Percentiles rank a stretch among this genome's conserved stretches.
Evolutionary conservation across 2,888 invertebrate genomes (phyloP).

Genomic region (Amblyteles armatorius): DNA sequence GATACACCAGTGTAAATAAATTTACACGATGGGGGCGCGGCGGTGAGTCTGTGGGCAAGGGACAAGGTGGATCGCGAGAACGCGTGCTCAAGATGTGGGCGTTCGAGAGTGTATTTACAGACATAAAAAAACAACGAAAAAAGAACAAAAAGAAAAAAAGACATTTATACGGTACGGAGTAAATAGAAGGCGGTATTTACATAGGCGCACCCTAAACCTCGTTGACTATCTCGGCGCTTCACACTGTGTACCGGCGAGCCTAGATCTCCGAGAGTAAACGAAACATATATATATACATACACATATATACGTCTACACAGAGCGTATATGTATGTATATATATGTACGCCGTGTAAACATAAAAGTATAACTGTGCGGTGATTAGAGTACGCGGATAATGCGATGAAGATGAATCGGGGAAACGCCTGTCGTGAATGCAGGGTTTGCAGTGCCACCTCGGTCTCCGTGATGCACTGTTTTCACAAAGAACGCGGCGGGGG

Average conservation of each 20-base stretch:
- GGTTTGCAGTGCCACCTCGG: background rate
- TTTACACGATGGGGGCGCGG: conserved; percentile 24
- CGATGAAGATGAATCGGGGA: conserved; percentile 38
- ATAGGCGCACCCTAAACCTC: conserved; percentile 60
- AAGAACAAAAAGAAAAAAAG: conserved; percentile 40
- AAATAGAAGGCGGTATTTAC: conserved; percentile 53
- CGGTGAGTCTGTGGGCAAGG: background rate
- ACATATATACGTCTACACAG: background rate
- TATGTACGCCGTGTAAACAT: conserved; percentile 33
- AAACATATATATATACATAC: conserved; percentile 10
- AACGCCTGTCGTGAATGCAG: conserved; percentile 46
- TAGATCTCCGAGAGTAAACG: background rate
- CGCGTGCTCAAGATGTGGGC: background rate
- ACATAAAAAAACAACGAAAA: conserved; percentile 9
- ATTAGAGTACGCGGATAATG: conserved; percentile 39
- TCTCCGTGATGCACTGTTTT: no score
- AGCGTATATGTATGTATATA: background rate
- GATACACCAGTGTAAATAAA: conserved; percentile 27
- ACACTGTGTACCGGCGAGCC: background rate
- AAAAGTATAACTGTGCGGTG: conserved; percentile 24
- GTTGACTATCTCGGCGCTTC: conserved; percentile 10
- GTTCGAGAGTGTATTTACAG: background rate
- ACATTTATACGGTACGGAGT: conserved; percentile 50
- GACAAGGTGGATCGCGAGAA: conserved; percentile 5
- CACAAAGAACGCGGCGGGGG: no score